Base-by-base conservation (phyloP, 2,113 vertebrate genomes). In the Solenodon paradoxus region DNA sequence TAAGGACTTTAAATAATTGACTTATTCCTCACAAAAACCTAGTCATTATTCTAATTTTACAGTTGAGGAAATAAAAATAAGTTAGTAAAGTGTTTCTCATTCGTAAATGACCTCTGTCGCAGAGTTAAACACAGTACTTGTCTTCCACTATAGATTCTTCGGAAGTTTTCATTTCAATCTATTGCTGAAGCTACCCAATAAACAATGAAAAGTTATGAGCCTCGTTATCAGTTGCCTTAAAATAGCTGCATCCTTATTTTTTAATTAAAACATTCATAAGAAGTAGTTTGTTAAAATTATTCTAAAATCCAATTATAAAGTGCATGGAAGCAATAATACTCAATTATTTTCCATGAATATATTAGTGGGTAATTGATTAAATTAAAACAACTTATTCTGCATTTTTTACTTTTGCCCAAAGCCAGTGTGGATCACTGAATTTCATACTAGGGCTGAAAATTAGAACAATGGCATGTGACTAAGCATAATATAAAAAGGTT, bases 291-390 rank as follows among this genome's bases (percentile, higher is more conserved):
- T 51, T 87, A 81, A 88, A 74, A 81, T 42, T 53, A 83, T 69
- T 83, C 82, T 92, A 66, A 93, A 93, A 86, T 59, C 40, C 30
- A 53, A 90, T 72, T 75, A 49, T 40, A 93, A 88, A 95, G 24
- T 40, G 57, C 59, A 42, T 61, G 61, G 45, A 82, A 81, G n/a
- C 40, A 49, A 5, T 28, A 81, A 81, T 66, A 57, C 55, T 87
- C 32, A 55, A 45, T 72, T 68, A 49, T 92, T 69, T 92, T 79
- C 40, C 55, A 88, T 53, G 30, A 3, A 72, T 47, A 69, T 5
- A 84, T 0, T 53, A 35, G 15, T 68, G 75, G 15, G 22, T 3
- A 87, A 49, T 28, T 63, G 64, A 12, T 53, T 82, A 72, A 64
- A 59, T 88, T 66, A 20, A 80, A 94, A 79, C n/a, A 49, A 72